These are phyloP conservation scores for Oxycera nigricornis DNA, from an alignment of 2,888 invertebrate genomes.

Conservation along the genomic window DNA sequence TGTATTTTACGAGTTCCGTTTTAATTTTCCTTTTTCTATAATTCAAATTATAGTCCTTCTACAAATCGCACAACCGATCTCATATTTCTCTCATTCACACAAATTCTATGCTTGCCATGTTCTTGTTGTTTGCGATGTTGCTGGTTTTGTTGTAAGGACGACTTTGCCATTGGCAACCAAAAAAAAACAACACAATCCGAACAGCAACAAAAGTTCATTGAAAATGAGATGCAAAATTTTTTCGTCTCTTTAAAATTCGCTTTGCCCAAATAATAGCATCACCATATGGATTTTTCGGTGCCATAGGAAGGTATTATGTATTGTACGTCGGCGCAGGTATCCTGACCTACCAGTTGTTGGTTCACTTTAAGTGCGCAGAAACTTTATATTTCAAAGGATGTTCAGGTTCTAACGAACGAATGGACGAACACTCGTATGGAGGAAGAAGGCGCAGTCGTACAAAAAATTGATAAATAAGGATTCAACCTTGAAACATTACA, in stretches of 20 bases:
- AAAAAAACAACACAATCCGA: not conserved
- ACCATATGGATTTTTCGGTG: not conserved
- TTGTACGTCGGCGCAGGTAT: not conserved
- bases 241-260: not conserved
- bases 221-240: not conserved
- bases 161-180: not conserved
- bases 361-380: not conserved
- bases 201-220: not conserved
- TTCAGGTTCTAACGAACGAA: not conserved
- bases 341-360: not conserved
- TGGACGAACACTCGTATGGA: not conserved
- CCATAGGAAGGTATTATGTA: not conserved
- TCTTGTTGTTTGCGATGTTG: not conserved
- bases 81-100: not conserved
- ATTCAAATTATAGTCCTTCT: not conserved
- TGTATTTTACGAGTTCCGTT: not conserved
- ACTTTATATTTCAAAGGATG: not conserved
- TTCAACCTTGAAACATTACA: not conserved
- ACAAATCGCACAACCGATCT: not conserved
- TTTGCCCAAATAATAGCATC: not conserved
- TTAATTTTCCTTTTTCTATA: conserved; percentile 6
- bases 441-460: not conserved
- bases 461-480: not conserved
- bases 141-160: not conserved
- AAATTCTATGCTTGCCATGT: not conserved